Conservation (phyloP, 2,888 invertebrate species). For the Resseliella maxima region DNA sequence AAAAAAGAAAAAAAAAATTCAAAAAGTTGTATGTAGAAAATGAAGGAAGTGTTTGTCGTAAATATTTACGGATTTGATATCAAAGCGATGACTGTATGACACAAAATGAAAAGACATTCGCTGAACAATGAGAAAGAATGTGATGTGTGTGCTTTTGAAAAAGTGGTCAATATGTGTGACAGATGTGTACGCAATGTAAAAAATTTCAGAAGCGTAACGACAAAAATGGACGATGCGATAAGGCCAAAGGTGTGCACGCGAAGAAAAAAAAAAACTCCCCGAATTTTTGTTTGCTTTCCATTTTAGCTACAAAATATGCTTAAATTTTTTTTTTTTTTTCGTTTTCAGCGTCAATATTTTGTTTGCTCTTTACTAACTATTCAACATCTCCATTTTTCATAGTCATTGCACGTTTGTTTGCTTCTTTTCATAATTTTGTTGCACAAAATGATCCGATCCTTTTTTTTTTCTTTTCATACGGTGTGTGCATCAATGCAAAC, state of each 20-base stretch:
- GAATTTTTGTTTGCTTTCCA: not conserved
- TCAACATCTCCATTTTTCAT: not conserved
- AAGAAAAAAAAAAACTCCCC: not conserved
- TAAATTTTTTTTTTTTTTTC: not conserved
- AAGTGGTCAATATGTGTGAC: not conserved
- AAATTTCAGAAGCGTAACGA: not conserved
- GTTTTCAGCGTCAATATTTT: not conserved
- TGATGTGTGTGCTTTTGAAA: not conserved
- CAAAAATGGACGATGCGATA: not conserved
- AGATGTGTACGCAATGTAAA: not conserved
- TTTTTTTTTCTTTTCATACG: not conserved
- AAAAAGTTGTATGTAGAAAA: no score
- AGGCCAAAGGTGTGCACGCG: not conserved
- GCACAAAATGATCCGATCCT: not conserved
- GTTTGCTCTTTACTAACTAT: not conserved
- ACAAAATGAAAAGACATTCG: not conserved
- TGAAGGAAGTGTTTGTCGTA: constrained; percentile 10
- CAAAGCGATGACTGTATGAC: not conserved
- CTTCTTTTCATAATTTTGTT: not conserved
- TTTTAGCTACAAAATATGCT: not conserved
- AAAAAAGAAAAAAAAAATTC: no score
- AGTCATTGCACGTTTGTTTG: no score
- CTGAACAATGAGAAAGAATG: not conserved
- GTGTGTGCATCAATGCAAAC: not conserved
- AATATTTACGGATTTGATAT: constrained; percentile 49